Conservation (phyloP, 1,140 invertebrate genomes). For the Listronotus oregonensis region DNA sequence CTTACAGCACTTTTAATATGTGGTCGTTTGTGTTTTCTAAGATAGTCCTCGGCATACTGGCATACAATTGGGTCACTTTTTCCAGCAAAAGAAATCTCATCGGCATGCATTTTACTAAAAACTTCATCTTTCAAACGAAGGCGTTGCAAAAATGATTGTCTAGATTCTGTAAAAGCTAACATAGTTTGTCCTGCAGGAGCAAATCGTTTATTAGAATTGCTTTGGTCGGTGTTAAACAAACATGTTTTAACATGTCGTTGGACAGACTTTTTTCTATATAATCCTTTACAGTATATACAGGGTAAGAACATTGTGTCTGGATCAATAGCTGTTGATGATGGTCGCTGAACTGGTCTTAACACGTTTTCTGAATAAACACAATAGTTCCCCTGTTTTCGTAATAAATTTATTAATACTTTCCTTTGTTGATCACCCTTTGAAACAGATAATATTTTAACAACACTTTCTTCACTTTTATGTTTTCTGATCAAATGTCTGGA, state of each 20-base stretch:
- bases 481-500: constrained; percentile 31
- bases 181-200: constrained; percentile 27
- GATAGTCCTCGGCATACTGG: constrained; percentile 27
- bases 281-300: constrained; percentile 24
- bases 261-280: constrained; percentile 19
- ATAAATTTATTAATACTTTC: constrained; percentile 23
- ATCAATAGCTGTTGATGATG: constrained; percentile 7
- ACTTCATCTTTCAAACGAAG: constrained; percentile 23
- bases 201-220: constrained; percentile 6
- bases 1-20: constrained; percentile 37
- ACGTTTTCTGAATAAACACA: constrained; percentile 14
- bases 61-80: constrained; percentile 30
- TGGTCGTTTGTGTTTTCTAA: constrained; percentile 40
- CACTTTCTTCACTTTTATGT: constrained; percentile 21
- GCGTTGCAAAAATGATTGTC: constrained; percentile 26
- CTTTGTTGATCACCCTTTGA: constrained; percentile 20
- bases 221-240: not conserved
- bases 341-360: constrained; percentile 25
- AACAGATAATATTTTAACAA: constrained; percentile 22
- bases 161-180: constrained; percentile 23
- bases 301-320: constrained; percentile 15
- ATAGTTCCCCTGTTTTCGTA: constrained; percentile 30
- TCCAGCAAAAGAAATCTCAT: constrained; percentile 23
- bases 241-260: constrained; percentile 14
- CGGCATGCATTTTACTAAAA: constrained; percentile 27